phyloP scores from a whole-genome alignment of 1,140 invertebrate genomes.

The Belonocnema kinseyi region DNA sequence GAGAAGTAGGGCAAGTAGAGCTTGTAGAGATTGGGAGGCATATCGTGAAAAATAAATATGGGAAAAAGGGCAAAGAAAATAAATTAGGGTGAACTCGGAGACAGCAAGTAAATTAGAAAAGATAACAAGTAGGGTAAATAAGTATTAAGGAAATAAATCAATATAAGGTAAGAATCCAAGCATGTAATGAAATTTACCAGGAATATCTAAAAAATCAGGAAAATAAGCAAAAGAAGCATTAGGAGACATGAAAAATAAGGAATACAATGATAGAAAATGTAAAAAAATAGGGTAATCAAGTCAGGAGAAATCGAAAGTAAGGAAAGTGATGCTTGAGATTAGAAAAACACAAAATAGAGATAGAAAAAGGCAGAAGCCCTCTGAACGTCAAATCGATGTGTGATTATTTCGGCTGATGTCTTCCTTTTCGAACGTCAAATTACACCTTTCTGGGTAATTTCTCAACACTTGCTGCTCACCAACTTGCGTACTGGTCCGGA shows the following conservation, averaged over 20 bases:
- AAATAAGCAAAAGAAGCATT: neutral
- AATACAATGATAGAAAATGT: neutral
- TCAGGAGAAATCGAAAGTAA: neutral
- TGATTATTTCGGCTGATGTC: slow-evolving; percentile 1
- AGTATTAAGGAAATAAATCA: neutral
- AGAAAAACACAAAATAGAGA: neutral
- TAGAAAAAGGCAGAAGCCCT: neutral
- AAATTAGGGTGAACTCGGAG: too few relatives aligned
- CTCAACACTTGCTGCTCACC: slow-evolving; percentile 9
- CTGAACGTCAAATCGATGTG: neutral
- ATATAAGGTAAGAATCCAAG: neutral
- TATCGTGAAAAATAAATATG: too few relatives aligned
- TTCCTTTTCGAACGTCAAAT: neutral
- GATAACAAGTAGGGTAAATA: neutral
- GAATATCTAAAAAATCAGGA: neutral
- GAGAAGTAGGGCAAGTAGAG: neutral
- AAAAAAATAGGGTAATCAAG: slow-evolving; percentile 7
- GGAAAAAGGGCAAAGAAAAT: too few relatives aligned
- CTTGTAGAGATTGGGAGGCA: too few relatives aligned
- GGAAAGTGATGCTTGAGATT: neutral
- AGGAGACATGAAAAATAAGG: neutral
- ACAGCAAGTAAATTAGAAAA: slow-evolving; percentile 6
- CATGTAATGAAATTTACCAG: neutral
- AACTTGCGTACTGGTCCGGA: neutral
- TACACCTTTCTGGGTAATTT: slow-evolving; percentile 29